Percentiles rank a stretch among this genome's conserved stretches.
Evolutionary conservation across 1,140 invertebrate genomes (phyloP).

Genomic region (Ceratoteleas bidentatus): DNA sequence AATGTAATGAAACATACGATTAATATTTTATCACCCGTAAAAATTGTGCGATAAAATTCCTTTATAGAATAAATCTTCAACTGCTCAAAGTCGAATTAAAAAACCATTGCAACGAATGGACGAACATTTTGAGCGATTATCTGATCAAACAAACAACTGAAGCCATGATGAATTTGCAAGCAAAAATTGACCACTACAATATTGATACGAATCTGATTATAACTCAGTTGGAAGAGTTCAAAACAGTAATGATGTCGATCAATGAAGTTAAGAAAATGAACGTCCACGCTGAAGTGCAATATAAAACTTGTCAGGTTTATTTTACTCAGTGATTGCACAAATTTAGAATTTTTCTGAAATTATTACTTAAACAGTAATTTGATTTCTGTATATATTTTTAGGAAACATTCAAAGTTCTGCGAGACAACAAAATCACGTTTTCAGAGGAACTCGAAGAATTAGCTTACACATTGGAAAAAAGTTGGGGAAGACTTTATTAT

Average conservation of each 20-base stretch:
- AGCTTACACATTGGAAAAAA: too few species aligned
- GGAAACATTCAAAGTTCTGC: too few species aligned
- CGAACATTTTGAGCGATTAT: conserved; percentile 84
- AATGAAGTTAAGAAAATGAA: conserved; percentile 87
- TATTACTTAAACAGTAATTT: too few species aligned
- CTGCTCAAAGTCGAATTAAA: conserved; percentile 85
- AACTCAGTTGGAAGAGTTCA: conserved; percentile 90
- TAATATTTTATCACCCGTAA: background rate
- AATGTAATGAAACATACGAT: conserved; percentile 11
- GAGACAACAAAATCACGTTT: too few species aligned
- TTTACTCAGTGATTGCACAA: background rate
- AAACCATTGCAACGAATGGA: conserved; percentile 87
- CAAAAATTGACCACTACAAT: conserved; percentile 83
- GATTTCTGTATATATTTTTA: too few species aligned
- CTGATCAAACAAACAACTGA: conserved; percentile 83
- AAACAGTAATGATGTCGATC: conserved; percentile 91
- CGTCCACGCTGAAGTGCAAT: conserved; percentile 88
- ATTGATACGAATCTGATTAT: conserved; percentile 86
- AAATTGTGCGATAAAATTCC: background rate
- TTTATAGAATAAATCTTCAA: conserved; percentile 83
- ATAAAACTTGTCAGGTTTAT: conserved; percentile 83
- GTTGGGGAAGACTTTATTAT: too few species aligned
- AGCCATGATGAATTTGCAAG: conserved; percentile 85
- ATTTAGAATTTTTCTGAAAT: background rate
- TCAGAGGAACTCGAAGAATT: too few species aligned